These are phyloP conservation scores for Eilema griseolum DNA, from an alignment of 2,888 invertebrate genomes.

Conservation along the genomic window DNA sequence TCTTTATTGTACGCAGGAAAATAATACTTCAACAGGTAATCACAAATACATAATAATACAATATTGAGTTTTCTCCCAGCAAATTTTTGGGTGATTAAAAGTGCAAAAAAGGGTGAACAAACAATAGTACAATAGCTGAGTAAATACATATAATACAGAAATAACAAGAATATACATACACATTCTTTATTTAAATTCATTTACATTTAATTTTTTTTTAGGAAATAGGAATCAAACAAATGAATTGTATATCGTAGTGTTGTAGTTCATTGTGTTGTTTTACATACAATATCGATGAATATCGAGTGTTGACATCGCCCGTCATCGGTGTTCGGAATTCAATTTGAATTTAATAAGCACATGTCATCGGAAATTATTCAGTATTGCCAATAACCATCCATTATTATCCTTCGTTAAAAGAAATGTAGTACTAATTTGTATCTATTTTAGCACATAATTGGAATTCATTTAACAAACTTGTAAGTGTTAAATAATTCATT, in stretches of 20 bases:
- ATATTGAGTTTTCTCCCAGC: too few relatives aligned
- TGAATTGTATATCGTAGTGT: conserved; percentile 28
- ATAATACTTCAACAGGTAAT: too few relatives aligned
- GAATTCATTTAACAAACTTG: background rate
- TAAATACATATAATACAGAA: too few relatives aligned
- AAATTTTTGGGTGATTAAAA: too few relatives aligned
- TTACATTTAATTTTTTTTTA: too few relatives aligned
- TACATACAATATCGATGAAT: conserved; percentile 54
- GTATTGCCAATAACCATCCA: conserved; percentile 29
- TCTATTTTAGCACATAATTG: background rate
- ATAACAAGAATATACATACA: too few relatives aligned
- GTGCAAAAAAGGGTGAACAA: too few relatives aligned
- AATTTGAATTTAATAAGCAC: conserved; percentile 31
- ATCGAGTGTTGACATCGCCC: conserved; percentile 47
- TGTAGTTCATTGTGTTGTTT: conserved; percentile 42
- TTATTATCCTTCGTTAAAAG: conserved; percentile 39
- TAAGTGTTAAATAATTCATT: background rate
- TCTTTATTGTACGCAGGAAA: too few relatives aligned
- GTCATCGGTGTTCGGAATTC: conserved; percentile 33
- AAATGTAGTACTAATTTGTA: conserved; percentile 36
- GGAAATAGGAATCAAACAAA: background rate
- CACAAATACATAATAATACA: too few relatives aligned
- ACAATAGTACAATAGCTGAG: too few relatives aligned
- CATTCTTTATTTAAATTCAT: too few relatives aligned
- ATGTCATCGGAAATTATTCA: conserved; percentile 39